A percentile compares a stretch with the other conserved stretches of the same genome.
Conservation (phyloP, 2,113 vertebrate genomes). For the Thamnaconus septentrionalis region DNA sequence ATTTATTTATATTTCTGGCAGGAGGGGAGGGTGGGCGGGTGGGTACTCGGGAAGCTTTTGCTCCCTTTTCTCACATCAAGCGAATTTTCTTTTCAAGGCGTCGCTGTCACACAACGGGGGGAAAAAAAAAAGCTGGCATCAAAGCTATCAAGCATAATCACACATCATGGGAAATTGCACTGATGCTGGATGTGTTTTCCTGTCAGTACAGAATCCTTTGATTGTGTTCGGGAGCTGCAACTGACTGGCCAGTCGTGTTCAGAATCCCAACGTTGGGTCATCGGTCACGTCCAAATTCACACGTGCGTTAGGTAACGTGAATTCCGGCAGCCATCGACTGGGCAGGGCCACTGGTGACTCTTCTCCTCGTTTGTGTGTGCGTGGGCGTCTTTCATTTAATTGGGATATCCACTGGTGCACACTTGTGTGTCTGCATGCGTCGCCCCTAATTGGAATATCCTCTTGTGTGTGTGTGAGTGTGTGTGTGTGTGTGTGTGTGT, state of each 20-base stretch:
- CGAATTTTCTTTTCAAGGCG: slow-evolving; percentile 35
- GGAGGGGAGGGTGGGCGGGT: too few relatives aligned
- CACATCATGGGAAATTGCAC: slow-evolving; percentile 54
- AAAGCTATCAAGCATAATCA: slow-evolving; percentile 54
- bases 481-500: slow-evolving; percentile 39
- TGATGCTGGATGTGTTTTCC: slow-evolving; percentile 18
- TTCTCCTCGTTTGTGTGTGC: too few relatives aligned
- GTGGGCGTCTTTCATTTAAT: slow-evolving; percentile 26
- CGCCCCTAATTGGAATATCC: slow-evolving; percentile 62
- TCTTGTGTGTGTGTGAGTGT: slow-evolving; percentile 45
- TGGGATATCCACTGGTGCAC: slow-evolving; percentile 46
- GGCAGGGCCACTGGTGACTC: too few relatives aligned
- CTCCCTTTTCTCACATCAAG: slow-evolving; percentile 13
- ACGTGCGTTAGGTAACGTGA: too few relatives aligned
- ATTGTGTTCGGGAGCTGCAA: too few relatives aligned
- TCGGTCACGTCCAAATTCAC: too few relatives aligned
- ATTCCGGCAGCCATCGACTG: too few relatives aligned
- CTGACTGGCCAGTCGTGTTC: too few relatives aligned
- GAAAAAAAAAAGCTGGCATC: slow-evolving; percentile 43
- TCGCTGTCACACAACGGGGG: slow-evolving; percentile 10
- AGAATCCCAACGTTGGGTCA: too few relatives aligned
- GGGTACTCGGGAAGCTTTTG: slow-evolving; percentile 31
- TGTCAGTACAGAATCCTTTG: too few relatives aligned
- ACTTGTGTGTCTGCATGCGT: slow-evolving; percentile 26
- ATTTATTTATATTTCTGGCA: too few relatives aligned